Percentiles rank a stretch among this genome's conserved stretches.
phyloP scores from a whole-genome alignment of 35 echinoderm and acorn worm genomes.

The Ophiothrix spiculata region DNA sequence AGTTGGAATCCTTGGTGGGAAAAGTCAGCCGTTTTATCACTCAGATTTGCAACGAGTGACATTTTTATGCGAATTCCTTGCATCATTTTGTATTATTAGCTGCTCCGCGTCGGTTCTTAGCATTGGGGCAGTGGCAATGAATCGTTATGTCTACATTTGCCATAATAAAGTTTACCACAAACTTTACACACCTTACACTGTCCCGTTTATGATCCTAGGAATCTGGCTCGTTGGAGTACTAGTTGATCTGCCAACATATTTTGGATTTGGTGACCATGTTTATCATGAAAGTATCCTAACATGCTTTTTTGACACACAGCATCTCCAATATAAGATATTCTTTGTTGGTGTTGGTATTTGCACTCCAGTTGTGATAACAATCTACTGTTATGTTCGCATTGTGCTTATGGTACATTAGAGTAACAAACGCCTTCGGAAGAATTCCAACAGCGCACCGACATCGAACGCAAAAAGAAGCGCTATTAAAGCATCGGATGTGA shows the following conservation, averaged over 20 bases:
- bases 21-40: not conserved
- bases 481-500: not conserved
- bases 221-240: not conserved
- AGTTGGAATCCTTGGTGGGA: not conserved
- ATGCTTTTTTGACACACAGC: not conserved
- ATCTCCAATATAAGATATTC: not conserved
- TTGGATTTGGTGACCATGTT: not conserved
- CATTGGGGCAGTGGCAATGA: not conserved
- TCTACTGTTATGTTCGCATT: not conserved
- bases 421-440: not conserved
- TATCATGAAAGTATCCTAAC: not conserved
- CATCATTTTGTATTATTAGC: not conserved
- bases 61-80: not conserved
- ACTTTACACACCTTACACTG: not conserved
- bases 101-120: not conserved
- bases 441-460: not conserved
- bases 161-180: not conserved
- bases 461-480: not conserved
- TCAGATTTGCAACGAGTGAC: not conserved
- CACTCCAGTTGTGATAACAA: not conserved
- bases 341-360: not conserved
- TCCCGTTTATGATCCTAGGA: not conserved
- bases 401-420: not conserved
- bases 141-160: not conserved
- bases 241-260: not conserved